Evolutionary conservation across 2,888 invertebrate species (phyloP), one percentile per base, ranked within the genome.

Genomic region (Oscheius sp.): DNA sequence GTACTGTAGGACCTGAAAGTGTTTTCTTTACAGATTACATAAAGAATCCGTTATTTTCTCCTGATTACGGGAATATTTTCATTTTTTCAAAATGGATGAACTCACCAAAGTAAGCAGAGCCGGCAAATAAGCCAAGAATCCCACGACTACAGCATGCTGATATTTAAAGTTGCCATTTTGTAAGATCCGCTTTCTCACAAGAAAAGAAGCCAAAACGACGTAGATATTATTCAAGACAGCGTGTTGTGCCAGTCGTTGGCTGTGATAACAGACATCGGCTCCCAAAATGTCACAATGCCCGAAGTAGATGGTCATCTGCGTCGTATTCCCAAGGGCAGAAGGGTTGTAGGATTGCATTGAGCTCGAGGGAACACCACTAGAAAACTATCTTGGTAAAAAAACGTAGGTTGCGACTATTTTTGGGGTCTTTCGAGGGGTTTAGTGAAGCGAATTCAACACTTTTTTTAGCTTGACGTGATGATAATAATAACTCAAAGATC

Each of bases 141-240:
- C 25, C 29, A 58, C 27, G 3, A 27, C 7, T 2, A 58, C 1
- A 13, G 29, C 29, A 12, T 25, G 29, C 1, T n/a, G 27, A 12
- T 58, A 58, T 27, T 23, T 27, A 29, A 58, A 27, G 1, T 27
- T 27, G 9, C 27, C 12, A 2, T 27, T 23, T 12, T n/a, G 58
- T 27, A 58, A n/a, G 27, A 58, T 29, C 29, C 29, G 7, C 12
- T 27, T 23, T 1, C 58, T 23, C 21, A 23, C 12, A 13, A 58
- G 9, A n/a, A 58, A 58, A 25, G 58, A 58, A 58, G 58, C 9
- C 58, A 58, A n/a, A 7, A 58, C 27, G 1, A 58, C 27, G 27
- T n/a, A 29, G 29, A 29, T 29, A 29, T 58, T 23, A 27, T 23
- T 29, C 7, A 29, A 27, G 29, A 58, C 58, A 12, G n/a, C 21